Conservation (phyloP, 2,113 vertebrate species). For the Nanger granti region DNA sequence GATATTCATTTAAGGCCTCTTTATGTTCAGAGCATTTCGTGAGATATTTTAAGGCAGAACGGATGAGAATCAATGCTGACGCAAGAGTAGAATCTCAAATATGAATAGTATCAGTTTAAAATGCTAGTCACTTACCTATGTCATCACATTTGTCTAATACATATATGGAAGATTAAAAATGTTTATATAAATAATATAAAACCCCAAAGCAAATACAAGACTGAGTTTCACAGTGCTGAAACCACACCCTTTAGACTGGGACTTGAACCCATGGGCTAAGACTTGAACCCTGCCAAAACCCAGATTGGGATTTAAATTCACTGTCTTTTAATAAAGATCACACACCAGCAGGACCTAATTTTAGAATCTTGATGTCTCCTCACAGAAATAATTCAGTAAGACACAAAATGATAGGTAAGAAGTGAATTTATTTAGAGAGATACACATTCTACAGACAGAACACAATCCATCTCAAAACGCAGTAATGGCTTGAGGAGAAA, state of each 20-base stretch:
- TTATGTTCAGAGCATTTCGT: neutral
- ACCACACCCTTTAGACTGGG: neutral
- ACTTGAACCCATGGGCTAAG: neutral
- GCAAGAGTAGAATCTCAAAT: neutral
- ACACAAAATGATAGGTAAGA: neutral
- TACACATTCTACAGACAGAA: neutral
- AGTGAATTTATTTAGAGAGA: neutral
- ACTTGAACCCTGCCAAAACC: neutral
- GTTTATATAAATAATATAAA: neutral
- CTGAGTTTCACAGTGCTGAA: neutral
- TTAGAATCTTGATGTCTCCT: neutral
- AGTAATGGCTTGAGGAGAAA: neutral
- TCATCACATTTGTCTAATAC: neutral
- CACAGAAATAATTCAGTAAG: neutral
- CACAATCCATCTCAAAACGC: neutral
- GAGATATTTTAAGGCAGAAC: neutral
- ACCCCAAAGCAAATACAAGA: neutral
- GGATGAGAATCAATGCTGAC: neutral
- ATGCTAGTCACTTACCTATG: neutral
- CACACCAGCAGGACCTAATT: neutral
- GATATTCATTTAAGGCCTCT: neutral
- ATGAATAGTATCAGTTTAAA: neutral
- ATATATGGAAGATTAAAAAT: neutral
- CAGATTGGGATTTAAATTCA: neutral
- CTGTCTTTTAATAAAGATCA: neutral